Base-by-base conservation (phyloP, 2,797 vertebrate species). In the Pyrocephalus nanus region DNA sequence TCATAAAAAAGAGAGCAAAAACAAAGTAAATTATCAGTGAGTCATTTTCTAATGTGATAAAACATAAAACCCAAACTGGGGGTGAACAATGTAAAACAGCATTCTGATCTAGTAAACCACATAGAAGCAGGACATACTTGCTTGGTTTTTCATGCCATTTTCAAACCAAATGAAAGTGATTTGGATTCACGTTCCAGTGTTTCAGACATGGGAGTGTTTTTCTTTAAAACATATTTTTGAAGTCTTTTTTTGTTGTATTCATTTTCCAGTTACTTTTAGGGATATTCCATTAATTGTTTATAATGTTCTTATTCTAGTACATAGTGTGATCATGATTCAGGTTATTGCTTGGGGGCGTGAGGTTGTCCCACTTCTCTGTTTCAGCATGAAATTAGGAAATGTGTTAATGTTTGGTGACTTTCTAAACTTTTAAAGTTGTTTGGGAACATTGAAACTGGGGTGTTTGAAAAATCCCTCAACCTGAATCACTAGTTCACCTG, bases 41-140 rank as follows among this genome's bases (percentile, higher is more conserved):
- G 45, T 92, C 3, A 71, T 83, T 92, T 95, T 86, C 57, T 93
- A 65, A 48, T 86, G 16, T 71, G 57, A 67, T 94, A 69, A 79
- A 94, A 32, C 29, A 79, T 50, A 64, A 90, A 64, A 85, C 29
- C 45, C 82, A 82, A 67, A 50, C 32, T 3, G 2, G 13, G 23
- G 17, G 50, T 80, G 38, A 80, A 34, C 65, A 71, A 11, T 30
- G 17, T 42, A 50, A 73, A 93, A 47, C 27, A 85, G 34, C 8
- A 12, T 88, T 93, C n/a, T 67, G n/a, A 60, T 76, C 36, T 83
- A 83, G 26, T 77, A 77, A 71, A 61, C 82, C 64, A 60, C 29
- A 11, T 34, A 64, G 48, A 60, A 73, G 40, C 21, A 78, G 61
- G 69, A 67, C 30, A 19, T 70, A n/a, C 19, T 18, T 90, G 18